Conservation (phyloP, 2,888 invertebrate species). For the Vannuccia rotundouncinata region DNA sequence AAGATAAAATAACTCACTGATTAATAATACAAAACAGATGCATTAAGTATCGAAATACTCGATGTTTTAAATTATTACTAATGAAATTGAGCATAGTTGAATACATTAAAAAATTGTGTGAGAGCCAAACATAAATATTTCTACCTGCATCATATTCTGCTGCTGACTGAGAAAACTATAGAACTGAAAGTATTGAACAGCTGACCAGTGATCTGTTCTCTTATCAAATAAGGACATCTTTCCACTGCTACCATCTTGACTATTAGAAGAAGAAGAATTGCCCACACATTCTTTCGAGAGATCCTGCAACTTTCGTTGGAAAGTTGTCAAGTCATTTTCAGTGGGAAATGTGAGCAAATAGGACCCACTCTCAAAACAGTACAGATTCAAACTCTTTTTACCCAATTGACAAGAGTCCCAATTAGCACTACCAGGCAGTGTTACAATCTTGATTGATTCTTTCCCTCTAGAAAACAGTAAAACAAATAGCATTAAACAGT, state of each 20-base stretch:
- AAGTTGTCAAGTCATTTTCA: neutral
- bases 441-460: neutral
- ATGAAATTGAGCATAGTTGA: too few species aligned
- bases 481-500: too few species aligned
- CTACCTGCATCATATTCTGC: slow-evolving; percentile 92
- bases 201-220: slow-evolving; percentile 93
- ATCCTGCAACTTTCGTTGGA: neutral
- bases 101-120: too few species aligned
- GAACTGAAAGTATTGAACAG: slow-evolving; percentile 95
- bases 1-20: too few species aligned
- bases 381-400: neutral
- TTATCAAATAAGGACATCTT: slow-evolving; percentile 69
- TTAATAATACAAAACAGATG: too few species aligned
- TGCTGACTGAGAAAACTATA: slow-evolving; percentile 98
- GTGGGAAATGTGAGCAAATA: neutral
- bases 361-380: neutral
- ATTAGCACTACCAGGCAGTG: neutral
- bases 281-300: neutral
- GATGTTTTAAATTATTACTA: too few species aligned
- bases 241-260: too few species aligned
- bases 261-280: neutral
- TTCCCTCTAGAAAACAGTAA: neutral
- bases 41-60: too few species aligned
- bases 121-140: too few species aligned
- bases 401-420: neutral